Conservation (phyloP, 2,797 vertebrate species). For the Pseudocheirus occidentalis region DNA sequence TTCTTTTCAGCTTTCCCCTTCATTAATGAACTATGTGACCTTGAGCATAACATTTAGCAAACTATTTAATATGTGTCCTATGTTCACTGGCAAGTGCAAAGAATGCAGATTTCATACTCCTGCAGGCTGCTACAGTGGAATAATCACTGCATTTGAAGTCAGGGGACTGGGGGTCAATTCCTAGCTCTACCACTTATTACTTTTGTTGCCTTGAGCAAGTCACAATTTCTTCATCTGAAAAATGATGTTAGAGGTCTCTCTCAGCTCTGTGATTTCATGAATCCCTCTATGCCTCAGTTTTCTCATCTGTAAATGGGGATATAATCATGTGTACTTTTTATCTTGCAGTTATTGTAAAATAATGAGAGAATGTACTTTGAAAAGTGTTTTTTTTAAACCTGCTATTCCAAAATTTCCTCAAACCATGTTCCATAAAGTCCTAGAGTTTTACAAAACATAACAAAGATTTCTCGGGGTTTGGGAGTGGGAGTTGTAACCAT, state of each 20-base stretch:
- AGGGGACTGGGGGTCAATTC: not conserved
- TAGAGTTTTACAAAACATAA: not conserved
- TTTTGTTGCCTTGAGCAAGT: not conserved
- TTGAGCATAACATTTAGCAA: not conserved
- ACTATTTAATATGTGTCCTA: not conserved
- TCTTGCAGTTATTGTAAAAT: not conserved
- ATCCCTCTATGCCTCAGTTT: not conserved
- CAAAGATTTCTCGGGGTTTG: not conserved
- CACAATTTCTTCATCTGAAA: not conserved
- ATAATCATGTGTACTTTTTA: not conserved
- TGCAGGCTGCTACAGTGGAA: not conserved
- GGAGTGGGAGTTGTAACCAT: not conserved
- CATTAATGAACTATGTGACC: not conserved
- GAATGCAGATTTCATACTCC: not conserved
- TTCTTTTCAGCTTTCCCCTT: not conserved
- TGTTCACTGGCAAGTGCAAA: not conserved
- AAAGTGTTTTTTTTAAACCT: not conserved
- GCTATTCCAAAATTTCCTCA: not conserved
- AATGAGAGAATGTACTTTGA: not conserved
- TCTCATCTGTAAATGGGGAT: not conserved
- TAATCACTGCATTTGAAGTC: not conserved
- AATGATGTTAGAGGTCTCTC: not conserved
- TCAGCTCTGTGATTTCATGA: not conserved
- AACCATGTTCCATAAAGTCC: not conserved
- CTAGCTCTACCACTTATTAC: not conserved